phyloP scores from a whole-genome alignment of 2,888 invertebrate genomes.

The Halictus ligatus region DNA sequence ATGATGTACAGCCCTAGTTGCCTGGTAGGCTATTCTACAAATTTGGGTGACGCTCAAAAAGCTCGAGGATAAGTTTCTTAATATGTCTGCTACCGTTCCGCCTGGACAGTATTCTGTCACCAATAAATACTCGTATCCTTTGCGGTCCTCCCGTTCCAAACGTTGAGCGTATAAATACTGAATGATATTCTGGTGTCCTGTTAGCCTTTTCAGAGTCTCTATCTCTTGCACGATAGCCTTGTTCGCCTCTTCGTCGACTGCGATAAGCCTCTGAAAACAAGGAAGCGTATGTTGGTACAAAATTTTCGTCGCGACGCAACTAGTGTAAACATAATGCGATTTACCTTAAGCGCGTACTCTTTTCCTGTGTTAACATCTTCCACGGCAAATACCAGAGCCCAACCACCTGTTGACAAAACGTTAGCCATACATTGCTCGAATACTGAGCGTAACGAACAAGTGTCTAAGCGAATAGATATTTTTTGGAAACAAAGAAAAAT shows the following conservation, averaged over 20 bases:
- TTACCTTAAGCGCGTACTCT: slow-evolving; percentile 96
- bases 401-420: slow-evolving; percentile 90
- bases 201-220: slow-evolving; percentile 93
- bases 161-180: slow-evolving; percentile 92
- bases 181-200: slow-evolving; percentile 96
- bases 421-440: slow-evolving; percentile 61
- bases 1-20: slow-evolving; percentile 95
- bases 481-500: background rate
- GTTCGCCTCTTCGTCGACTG: slow-evolving; percentile 92
- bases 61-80: slow-evolving; percentile 75
- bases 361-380: slow-evolving; percentile 94
- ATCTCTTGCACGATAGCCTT: slow-evolving; percentile 93
- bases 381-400: slow-evolving; percentile 97
- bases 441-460: slow-evolving; percentile 38
- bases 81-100: slow-evolving; percentile 82
- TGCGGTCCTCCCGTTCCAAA: slow-evolving; percentile 77
- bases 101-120: slow-evolving; percentile 97
- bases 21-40: slow-evolving; percentile 95
- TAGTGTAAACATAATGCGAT: slow-evolving; percentile 26
- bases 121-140: slow-evolving; percentile 91
- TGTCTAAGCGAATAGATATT: slow-evolving; percentile 6
- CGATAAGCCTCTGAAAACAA: slow-evolving; percentile 88
- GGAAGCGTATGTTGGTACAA: background rate
- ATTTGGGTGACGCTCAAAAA: slow-evolving; percentile 89
- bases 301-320: slow-evolving; percentile 29